A percentile compares a stretch with the other conserved stretches of the same genome.
Conservation (phyloP, 2,797 vertebrate species). For the Hippoglossus hippoglossus region DNA sequence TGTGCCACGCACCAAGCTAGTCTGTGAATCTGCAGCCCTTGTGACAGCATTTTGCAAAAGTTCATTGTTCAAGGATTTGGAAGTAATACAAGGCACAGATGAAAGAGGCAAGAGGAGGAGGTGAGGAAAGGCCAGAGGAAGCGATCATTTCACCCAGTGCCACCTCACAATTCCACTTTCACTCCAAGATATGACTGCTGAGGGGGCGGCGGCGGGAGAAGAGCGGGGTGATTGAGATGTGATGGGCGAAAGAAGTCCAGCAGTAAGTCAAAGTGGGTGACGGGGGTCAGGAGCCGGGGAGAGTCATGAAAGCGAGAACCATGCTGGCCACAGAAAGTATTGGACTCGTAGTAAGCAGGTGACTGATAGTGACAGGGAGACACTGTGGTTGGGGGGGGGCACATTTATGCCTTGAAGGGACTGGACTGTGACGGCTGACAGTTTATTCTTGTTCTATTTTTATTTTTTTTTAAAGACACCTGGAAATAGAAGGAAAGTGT, state of each 20-base stretch:
- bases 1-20: too few species aligned
- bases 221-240: conserved; percentile 41
- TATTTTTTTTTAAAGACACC: conserved; percentile 14
- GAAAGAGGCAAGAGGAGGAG: neutral
- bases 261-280: conserved; percentile 13
- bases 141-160: conserved; percentile 20
- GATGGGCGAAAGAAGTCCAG: conserved; percentile 9
- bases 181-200: conserved; percentile 1
- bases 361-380: conserved; percentile 36
- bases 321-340: conserved; percentile 3
- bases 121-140: conserved; percentile 13
- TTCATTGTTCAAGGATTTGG: conserved; percentile 6
- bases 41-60: conserved; percentile 15
- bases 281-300: neutral
- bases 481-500: neutral
- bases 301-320: conserved; percentile 18
- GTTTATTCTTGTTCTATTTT: conserved; percentile 12
- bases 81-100: conserved; percentile 5
- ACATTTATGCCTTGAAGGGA: conserved; percentile 48
- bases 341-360: conserved; percentile 34
- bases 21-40: too few species aligned
- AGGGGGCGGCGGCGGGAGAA: too few species aligned
- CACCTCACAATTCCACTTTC: conserved; percentile 28
- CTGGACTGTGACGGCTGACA: conserved; percentile 39
- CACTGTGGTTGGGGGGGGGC: conserved; percentile 18